Percentiles rank a stretch among this genome's conserved stretches.
Evolutionary conservation across 92 coral and sea anemone genomes (phyloP).

Genomic region (Siderastrea siderea): DNA sequence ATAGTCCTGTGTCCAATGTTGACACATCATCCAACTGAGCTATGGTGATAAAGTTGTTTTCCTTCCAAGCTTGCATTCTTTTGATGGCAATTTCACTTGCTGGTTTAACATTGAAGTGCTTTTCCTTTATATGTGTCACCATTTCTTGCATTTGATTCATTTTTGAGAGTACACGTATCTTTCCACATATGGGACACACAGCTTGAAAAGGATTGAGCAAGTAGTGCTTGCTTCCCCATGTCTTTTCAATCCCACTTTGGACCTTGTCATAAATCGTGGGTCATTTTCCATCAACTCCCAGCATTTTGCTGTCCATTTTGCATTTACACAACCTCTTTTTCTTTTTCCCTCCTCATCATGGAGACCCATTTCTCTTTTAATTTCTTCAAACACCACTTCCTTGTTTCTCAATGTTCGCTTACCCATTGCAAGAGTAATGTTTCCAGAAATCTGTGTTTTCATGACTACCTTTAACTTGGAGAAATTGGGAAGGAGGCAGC

Average conservation of each 20-base stretch:
- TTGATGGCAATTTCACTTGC: constrained; percentile 39
- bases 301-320: constrained; percentile 64
- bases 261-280: constrained; percentile 59
- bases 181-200: constrained; percentile 65
- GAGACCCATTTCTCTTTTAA: constrained; percentile 69
- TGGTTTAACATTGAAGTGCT: constrained; percentile 20
- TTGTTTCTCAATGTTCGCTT: constrained; percentile 26
- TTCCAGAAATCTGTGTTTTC: constrained; percentile 16
- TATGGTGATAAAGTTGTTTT: constrained; percentile 52
- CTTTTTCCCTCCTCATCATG: constrained; percentile 62
- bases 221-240: constrained; percentile 52
- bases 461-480: constrained; percentile 32
- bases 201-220: constrained; percentile 65
- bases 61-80: constrained; percentile 49
- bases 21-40: constrained; percentile 45
- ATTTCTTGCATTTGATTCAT: constrained; percentile 60
- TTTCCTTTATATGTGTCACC: constrained; percentile 33
- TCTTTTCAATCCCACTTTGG: constrained; percentile 37
- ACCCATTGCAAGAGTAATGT: constrained; percentile 14
- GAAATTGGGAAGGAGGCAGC: constrained; percentile 45
- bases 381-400: constrained; percentile 57
- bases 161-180: constrained; percentile 35
- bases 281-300: constrained; percentile 38
- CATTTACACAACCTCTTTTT: constrained; percentile 53
- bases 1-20: constrained; percentile 29